A percentile compares a stretch with the other conserved stretches of the same genome.
Conservation (phyloP, 2,797 vertebrate genomes). For the Peromyscus eremicus region DNA sequence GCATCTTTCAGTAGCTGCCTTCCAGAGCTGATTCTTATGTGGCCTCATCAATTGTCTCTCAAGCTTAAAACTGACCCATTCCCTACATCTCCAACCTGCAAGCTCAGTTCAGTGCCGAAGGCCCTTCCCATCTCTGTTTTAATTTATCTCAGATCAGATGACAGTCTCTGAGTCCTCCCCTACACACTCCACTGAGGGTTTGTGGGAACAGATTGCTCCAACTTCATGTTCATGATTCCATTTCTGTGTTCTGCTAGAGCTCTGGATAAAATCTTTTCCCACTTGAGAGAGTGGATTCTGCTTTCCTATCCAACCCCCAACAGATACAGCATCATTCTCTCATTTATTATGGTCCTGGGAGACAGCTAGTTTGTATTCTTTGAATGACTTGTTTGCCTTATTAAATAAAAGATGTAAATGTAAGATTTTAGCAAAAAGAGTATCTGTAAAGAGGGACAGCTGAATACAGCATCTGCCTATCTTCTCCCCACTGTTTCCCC, state of each 20-base stretch:
- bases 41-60: neutral
- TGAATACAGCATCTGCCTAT: neutral
- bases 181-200: neutral
- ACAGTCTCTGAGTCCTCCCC: neutral
- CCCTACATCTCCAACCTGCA: neutral
- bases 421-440: slow-evolving; percentile 4
- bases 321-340: neutral
- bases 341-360: neutral
- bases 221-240: fast-evolving
- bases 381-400: slow-evolving; percentile 17
- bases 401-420: slow-evolving; percentile 24
- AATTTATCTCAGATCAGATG: neutral
- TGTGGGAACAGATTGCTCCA: fast-evolving
- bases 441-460: neutral
- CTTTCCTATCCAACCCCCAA: neutral
- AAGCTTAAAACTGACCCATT: neutral
- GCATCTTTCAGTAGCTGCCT: neutral
- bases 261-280: neutral
- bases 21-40: neutral
- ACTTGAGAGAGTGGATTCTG: neutral
- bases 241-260: neutral
- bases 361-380: neutral
- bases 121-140: neutral
- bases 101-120: no score
- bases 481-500: neutral